Conservation (phyloP, 1,140 invertebrate genomes). For the Dysdera silvatica region DNA sequence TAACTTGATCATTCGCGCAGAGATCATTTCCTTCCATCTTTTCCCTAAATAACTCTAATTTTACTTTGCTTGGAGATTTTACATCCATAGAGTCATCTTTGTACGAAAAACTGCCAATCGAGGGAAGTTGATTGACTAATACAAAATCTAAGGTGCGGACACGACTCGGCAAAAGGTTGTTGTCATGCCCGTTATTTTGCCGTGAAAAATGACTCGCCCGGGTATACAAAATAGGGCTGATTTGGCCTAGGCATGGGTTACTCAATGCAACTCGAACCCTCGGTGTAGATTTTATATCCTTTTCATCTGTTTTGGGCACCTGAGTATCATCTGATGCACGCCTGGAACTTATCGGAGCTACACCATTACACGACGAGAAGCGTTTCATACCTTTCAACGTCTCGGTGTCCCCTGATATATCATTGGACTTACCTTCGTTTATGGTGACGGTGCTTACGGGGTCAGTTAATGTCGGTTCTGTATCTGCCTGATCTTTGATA, state of each 20-base stretch:
- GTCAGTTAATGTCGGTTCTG: background rate
- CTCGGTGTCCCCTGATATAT: no score
- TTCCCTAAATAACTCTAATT: background rate
- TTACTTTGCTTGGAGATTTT: conserved; percentile 14
- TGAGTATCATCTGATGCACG: background rate
- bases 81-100: conserved; percentile 45
- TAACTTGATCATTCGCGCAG: no score
- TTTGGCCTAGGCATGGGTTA: conserved; percentile 7
- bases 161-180: background rate
- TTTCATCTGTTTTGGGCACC: conserved; percentile 3
- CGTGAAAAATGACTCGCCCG: conserved; percentile 4
- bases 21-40: no score
- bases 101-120: conserved; percentile 45
- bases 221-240: conserved; percentile 21
- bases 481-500: background rate
- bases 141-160: conserved; percentile 41
- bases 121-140: conserved; percentile 42
- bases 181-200: conserved; percentile 7
- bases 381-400: background rate
- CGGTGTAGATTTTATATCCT: conserved; percentile 4
- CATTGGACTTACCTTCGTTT: background rate
- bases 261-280: conserved; percentile 10
- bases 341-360: background rate
- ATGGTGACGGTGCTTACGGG: no score
- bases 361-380: background rate